Evolutionary conservation across 2,888 invertebrate genomes (phyloP).

Genomic region (Campoplex capitator): DNA sequence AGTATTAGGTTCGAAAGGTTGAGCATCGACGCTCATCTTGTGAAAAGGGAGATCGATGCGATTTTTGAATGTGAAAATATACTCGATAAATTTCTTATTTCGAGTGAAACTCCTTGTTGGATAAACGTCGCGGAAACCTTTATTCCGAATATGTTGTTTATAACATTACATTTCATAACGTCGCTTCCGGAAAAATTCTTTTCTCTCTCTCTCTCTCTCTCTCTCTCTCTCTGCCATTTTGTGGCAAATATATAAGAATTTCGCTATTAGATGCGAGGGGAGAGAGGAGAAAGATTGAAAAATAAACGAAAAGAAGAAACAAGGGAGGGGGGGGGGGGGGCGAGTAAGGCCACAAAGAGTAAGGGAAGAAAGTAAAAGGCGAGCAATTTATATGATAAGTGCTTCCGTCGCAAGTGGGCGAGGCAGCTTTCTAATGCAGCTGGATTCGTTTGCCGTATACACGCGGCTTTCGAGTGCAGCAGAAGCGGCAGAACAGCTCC

Average conservation of each 20-base stretch:
- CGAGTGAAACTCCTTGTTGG: conserved; percentile 22
- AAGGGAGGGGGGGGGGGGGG: too few relatives aligned
- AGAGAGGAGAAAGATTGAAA: conserved; percentile 36
- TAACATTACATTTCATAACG: too few relatives aligned
- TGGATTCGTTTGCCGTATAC: conserved; percentile 72
- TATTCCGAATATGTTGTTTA: background rate
- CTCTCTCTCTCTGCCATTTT: background rate
- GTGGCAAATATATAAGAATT: conserved; percentile 10
- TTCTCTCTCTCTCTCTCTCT: background rate
- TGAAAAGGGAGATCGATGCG: conserved; percentile 69
- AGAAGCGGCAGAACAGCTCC: conserved; percentile 41
- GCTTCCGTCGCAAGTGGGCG: conserved; percentile 69
- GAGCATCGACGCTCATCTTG: conserved; percentile 40
- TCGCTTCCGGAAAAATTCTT: too few relatives aligned
- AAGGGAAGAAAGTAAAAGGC: conserved; percentile 66
- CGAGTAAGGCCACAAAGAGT: conserved; percentile 37
- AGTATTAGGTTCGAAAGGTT: conserved; percentile 1
- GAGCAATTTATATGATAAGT: conserved; percentile 83
- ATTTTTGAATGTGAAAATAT: conserved; percentile 56
- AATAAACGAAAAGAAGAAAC: conserved; percentile 49
- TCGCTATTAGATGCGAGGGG: conserved; percentile 48
- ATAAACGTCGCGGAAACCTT: conserved; percentile 29
- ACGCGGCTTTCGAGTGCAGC: conserved; percentile 71
- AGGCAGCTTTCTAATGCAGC: conserved; percentile 74
- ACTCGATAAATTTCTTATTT: conserved; percentile 64